phyloP scores from a whole-genome alignment of 2,113 vertebrate species.

The Aegotheles bennettii region DNA sequence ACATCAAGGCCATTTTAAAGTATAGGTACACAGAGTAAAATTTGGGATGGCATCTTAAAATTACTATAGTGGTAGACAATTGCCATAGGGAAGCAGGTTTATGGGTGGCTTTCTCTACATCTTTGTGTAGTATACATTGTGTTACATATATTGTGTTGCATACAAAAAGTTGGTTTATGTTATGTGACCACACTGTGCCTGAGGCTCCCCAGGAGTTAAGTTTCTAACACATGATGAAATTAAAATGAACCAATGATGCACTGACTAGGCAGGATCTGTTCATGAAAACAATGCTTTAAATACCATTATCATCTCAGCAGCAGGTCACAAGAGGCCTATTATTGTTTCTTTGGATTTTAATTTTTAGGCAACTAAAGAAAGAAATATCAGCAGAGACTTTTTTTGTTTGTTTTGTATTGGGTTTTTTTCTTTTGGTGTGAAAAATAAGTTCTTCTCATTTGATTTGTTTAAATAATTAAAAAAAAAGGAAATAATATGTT shows the following conservation, averaged over 20 bases:
- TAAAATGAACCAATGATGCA: not conserved
- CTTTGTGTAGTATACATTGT: not conserved
- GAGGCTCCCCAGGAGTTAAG: not conserved
- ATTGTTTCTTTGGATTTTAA: not conserved
- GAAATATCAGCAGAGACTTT: not conserved
- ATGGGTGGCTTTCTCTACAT: not conserved
- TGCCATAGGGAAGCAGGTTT: not conserved
- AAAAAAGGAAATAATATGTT: rapidly evolving
- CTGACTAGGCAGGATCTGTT: not conserved
- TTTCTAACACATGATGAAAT: not conserved
- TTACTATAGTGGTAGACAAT: not conserved
- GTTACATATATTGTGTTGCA: no score
- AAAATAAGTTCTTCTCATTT: not conserved
- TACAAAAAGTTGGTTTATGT: not conserved
- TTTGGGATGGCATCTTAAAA: not conserved
- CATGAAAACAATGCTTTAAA: not conserved
- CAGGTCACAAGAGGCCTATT: not conserved
- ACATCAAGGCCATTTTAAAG: not conserved
- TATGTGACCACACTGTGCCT: not conserved
- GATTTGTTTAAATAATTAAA: not conserved
- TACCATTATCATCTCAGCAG: slow-evolving; percentile 1
- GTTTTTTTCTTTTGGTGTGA: not conserved
- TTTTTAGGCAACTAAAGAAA: not conserved
- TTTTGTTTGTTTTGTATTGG: not conserved
- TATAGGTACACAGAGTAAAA: not conserved